Base-by-base conservation (phyloP, 2,113 vertebrate species). In the Dendrocopos noguchii region DNA sequence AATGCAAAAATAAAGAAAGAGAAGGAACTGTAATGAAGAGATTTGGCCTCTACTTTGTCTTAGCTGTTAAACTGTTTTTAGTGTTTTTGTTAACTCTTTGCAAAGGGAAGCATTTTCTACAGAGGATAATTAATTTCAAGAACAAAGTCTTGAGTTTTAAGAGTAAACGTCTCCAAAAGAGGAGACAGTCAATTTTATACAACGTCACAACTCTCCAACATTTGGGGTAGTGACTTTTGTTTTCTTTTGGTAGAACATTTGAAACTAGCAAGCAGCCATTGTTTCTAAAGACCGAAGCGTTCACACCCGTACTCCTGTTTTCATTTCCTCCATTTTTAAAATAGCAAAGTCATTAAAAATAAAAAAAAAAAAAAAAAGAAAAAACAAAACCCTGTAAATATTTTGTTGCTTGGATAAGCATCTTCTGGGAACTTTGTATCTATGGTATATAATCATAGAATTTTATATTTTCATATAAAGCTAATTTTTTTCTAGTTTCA, bases 401-500 rank as follows among this genome's bases (percentile, higher is more conserved):
- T 98, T 98, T 98, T 97, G 97, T 98, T 98, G 98, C 98, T 98
- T 97, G 97, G 97, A 96, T 97, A 98, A 97, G 97, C 97, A 98
- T 98, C 98, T 98, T 98, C 98, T 98, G 98, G 97, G 97, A 98
- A 98, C 98, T 98, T 98, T 98, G 98, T 98, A 98, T 98, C 98
- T 98, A 98, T 98, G 98, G 97, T 99, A 98, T 98, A 98, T 98
- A 98, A 98, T 98, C 98, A 98, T 98, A 98, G 97, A 98, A 98
- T 98, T 98, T 98, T 99, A 98, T 98, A 98, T 98, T 98, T 98
- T 98, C 97, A 98, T 99, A 99, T 98, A 98, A 98, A 98, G 96
- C 97, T 97, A 98, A 97, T 98, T 98, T 98, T 98, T 98, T 98
- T 98, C 98, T 98, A 98, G 96, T 98, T 97, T 98, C 98, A 98